Conservation (phyloP, 2,113 vertebrate genomes). For the Cyanistes caeruleus region DNA sequence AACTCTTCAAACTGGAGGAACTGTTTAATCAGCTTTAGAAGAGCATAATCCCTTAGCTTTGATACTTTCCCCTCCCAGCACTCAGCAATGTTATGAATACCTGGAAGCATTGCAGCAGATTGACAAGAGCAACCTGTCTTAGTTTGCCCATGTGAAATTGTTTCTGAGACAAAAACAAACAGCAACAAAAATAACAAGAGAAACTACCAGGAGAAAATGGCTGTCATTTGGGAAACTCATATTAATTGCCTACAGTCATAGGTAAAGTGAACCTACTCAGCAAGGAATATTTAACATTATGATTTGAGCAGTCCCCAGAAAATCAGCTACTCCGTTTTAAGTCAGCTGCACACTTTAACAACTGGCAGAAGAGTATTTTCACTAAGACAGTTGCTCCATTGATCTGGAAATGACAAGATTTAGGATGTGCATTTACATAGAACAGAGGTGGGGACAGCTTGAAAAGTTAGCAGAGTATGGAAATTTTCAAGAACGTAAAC, state of each 20-base stretch:
- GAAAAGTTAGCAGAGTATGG: background rate
- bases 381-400: background rate
- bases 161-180: background rate
- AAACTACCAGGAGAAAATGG: background rate
- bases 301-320: background rate
- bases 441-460: conserved; percentile 32
- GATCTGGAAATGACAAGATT: conserved; percentile 48
- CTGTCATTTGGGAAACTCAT: conserved; percentile 13
- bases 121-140: conserved; percentile 4
- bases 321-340: background rate
- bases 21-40: conserved; percentile 19
- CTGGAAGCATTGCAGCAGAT: conserved; percentile 18
- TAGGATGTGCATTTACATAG: conserved; percentile 1
- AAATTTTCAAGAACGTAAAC: background rate
- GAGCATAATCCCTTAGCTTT: background rate
- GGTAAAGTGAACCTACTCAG: background rate
- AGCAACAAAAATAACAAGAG: background rate
- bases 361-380: background rate
- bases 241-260: conserved; percentile 44
- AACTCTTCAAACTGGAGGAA: background rate
- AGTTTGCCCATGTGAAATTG: background rate
- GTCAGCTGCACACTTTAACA: background rate
- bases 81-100: conserved; percentile 20
- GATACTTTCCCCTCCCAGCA: background rate
- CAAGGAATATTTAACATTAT: conserved; percentile 1